Evolutionary conservation across 2,797 vertebrate genomes (phyloP).

Genomic region (Harpagifer antarcticus): DNA sequence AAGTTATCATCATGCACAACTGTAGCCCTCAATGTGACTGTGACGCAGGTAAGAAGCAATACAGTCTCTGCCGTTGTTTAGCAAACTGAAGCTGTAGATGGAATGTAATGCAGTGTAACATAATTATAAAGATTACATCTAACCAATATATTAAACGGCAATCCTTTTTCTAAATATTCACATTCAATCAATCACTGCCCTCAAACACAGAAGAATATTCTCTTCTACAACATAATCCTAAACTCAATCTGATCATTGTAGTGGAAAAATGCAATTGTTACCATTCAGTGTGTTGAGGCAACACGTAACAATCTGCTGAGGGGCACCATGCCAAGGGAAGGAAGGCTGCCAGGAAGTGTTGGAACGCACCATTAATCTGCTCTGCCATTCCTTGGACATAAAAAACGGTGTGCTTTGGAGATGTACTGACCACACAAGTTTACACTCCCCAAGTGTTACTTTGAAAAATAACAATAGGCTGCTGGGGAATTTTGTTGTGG

Average conservation of each 20-base stretch:
- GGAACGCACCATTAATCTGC: slow-evolving; percentile 51
- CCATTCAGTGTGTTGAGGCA: slow-evolving; percentile 11
- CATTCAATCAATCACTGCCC: no score
- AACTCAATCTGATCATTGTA: slow-evolving; percentile 8
- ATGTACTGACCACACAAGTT: slow-evolving; percentile 31
- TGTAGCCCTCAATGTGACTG: neutral
- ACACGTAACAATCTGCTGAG: slow-evolving; percentile 31
- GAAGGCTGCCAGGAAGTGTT: slow-evolving; percentile 35
- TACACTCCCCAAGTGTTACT: slow-evolving; percentile 2
- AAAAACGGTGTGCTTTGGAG: slow-evolving; percentile 29
- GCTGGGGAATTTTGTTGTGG: neutral
- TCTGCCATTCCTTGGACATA: slow-evolving; percentile 24
- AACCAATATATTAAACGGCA: neutral
- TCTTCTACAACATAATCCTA: neutral
- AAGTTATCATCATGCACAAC: slow-evolving; percentile 1
- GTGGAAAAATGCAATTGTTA: neutral
- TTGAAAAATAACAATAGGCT: slow-evolving; percentile 4
- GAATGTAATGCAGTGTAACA: neutral
- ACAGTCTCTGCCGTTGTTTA: neutral
- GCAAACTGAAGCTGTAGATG: neutral
- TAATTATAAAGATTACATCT: neutral
- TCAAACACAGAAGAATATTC: slow-evolving; percentile 10
- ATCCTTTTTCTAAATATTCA: neutral
- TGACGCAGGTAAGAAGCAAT: neutral
- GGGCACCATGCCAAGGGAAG: slow-evolving; percentile 43